Conservation (phyloP, 2,888 invertebrate species). For the Caenorhabditis sulstoni region DNA sequence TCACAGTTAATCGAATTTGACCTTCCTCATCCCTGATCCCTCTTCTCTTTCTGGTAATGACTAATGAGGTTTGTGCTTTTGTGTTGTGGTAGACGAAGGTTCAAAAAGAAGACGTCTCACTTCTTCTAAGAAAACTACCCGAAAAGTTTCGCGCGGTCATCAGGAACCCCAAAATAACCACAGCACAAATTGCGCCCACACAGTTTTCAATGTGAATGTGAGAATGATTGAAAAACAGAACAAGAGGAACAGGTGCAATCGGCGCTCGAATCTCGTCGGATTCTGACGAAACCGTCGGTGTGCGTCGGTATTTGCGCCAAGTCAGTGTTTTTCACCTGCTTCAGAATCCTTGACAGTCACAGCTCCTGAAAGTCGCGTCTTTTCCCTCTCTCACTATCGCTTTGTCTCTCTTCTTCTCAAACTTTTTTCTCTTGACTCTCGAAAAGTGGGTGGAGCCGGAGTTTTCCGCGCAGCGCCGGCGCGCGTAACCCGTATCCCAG, state of each 20-base stretch:
- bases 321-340: slow-evolving; percentile 23
- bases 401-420: too few species aligned
- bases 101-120: not conserved
- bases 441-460: slow-evolving; percentile 25
- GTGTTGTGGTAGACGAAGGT: not conserved
- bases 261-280: not conserved
- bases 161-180: too few species aligned
- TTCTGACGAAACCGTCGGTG: slow-evolving; percentile 14
- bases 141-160: too few species aligned
- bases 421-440: not conserved
- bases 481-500: slow-evolving; percentile 23
- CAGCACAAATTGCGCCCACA: too few species aligned
- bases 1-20: slow-evolving; percentile 48
- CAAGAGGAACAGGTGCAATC: slow-evolving; percentile 1
- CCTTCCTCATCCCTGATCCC: slow-evolving; percentile 31
- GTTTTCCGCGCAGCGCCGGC: slow-evolving; percentile 4
- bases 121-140: too few species aligned
- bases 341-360: slow-evolving; percentile 27
- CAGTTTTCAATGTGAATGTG: too few species aligned
- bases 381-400: too few species aligned
- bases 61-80: slow-evolving; percentile 4
- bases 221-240: not conserved
- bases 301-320: slow-evolving; percentile 31
- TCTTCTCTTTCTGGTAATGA: slow-evolving; percentile 26
- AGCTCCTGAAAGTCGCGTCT: slow-evolving; percentile 7